Evolutionary conservation across 2,113 vertebrate species (phyloP).

Genomic region (rat (Rattus norvegicus)): DNA sequence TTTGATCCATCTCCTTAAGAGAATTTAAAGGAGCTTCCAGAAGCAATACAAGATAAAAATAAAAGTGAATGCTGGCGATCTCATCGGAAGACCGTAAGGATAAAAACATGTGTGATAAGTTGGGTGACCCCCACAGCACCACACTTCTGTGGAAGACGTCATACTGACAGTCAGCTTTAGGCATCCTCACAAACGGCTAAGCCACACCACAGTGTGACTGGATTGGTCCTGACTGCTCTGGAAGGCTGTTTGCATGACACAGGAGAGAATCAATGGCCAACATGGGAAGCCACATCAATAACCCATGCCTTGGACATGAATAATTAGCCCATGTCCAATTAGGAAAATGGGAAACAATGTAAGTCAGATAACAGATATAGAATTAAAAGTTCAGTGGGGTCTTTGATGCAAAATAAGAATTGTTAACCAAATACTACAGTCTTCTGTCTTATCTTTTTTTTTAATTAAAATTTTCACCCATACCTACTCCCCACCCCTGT

Average conservation of each 20-base stretch:
- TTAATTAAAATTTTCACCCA: neutral
- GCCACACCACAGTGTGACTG: conserved; percentile 37
- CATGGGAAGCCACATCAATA: conserved; percentile 46
- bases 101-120: conserved; percentile 10
- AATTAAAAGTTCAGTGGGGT: conserved; percentile 46
- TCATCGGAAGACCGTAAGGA: neutral
- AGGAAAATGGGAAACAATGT: conserved; percentile 45
- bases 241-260: conserved; percentile 55
- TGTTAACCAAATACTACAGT: conserved; percentile 32
- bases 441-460: neutral
- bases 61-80: neutral
- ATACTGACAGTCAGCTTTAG: neutral
- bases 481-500: neutral
- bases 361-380: conserved; percentile 13
- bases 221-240: conserved; percentile 26
- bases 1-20: neutral
- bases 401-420: neutral
- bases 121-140: neutral
- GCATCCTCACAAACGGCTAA: conserved; percentile 59
- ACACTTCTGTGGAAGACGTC: neutral
- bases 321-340: conserved; percentile 57
- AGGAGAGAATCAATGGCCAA: conserved; percentile 15
- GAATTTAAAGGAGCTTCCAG: neutral
- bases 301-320: conserved; percentile 49
- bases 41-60: neutral